Evolutionary conservation across 1,140 invertebrate genomes (phyloP).

Genomic region (Sycophila sp.): DNA sequence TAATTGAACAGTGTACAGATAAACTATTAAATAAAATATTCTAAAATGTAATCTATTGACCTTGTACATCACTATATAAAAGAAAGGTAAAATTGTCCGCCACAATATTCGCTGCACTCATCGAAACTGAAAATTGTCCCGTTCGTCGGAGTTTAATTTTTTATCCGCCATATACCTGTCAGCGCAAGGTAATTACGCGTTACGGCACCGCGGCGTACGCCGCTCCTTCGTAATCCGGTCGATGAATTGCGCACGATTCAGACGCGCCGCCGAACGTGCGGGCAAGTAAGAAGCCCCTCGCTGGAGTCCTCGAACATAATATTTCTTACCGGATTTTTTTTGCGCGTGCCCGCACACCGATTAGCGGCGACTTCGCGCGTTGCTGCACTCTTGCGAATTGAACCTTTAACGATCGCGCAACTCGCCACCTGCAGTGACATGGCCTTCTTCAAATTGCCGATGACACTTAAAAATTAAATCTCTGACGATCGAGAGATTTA

Average conservation of each 20-base stretch:
- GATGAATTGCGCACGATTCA: neutral
- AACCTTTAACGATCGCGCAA: too few species aligned
- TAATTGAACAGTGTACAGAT: too few species aligned
- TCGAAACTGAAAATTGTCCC: neutral
- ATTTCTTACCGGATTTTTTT: neutral
- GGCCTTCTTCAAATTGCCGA: too few species aligned
- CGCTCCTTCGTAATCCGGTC: neutral
- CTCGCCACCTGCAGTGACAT: too few species aligned
- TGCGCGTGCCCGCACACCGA: neutral
- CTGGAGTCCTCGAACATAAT: neutral
- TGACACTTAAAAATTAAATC: too few species aligned
- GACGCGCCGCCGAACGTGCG: neutral
- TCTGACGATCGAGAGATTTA: too few species aligned
- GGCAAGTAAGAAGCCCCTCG: neutral
- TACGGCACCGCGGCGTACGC: neutral
- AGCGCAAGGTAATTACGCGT: conserved; percentile 13
- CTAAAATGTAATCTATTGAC: too few species aligned
- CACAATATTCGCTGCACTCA: too few species aligned
- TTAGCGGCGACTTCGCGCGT: neutral
- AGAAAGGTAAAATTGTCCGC: too few species aligned
- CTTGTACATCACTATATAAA: too few species aligned
- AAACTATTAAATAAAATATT: too few species aligned
- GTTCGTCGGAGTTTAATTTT: neutral
- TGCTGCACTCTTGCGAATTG: neutral
- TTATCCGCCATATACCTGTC: neutral